Base-by-base conservation (phyloP, 2,888 invertebrate genomes). In the Chymomyza amoena region DNA sequence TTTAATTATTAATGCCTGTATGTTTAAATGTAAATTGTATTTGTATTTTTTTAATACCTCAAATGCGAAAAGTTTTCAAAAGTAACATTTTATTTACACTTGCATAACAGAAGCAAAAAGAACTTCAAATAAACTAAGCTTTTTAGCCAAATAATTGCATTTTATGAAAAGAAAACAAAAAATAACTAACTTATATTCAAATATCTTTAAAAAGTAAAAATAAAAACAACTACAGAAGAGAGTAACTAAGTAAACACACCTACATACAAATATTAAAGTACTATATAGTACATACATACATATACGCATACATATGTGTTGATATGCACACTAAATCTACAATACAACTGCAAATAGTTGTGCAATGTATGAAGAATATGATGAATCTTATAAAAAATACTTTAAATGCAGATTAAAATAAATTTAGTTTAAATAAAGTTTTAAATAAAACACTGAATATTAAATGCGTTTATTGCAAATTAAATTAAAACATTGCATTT, bases 11-110 rank as follows among this genome's bases (percentile, higher is more conserved):
- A 80, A 79, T 80, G 77, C 32, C 32, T 32, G 32, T 32, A 32
- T 32, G 32, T 32, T 32, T 32, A 32, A 32, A 32, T 85, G 84
- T 83, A 85, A 83, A 81, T 83, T 85, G 28, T 39, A 85, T 80
- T 85, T 83, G 77, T 87, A 85, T 84, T 84, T 80, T 78, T 84
- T 87, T 85, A 87, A 84, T 84, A 87, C 88, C 88, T 84, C 84
- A 84, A 76, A 78, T 32, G 66, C 69, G 52, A 74, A 73, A 64
- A 16, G 36, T 61, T 61, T 61, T 16, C 32, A 36, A 9, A 61
- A 15, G 52, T 25, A 69, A 7, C 63, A 45, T 10, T 45, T 32
- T 32, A 32, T 32, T 32, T 32, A 32, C 32, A 32, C 32, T 32
- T 50, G 60, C 62, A 10, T 54, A 28, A 60, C 25, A 25, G 4